These are phyloP conservation scores for Miichthys miiuy DNA, from an alignment of 2,797 vertebrate genomes.

Conservation along the genomic window DNA sequence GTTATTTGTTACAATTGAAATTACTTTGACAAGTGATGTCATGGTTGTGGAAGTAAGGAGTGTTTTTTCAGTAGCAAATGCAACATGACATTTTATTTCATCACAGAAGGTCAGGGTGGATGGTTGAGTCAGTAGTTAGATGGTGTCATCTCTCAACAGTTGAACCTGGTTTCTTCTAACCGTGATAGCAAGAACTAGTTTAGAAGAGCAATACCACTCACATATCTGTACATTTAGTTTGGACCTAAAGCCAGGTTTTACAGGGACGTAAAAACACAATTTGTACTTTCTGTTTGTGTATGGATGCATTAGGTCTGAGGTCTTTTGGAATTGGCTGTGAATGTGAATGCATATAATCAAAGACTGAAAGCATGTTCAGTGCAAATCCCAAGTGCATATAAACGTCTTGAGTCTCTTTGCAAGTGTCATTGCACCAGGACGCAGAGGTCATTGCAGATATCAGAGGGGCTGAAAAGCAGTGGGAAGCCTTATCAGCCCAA, in stretches of 20 bases:
- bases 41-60: not conserved
- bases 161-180: slow-evolving; percentile 20
- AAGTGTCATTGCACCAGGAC: slow-evolving; percentile 23
- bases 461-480: slow-evolving; percentile 29
- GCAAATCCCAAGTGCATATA: slow-evolving; percentile 21
- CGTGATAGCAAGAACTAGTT: no score
- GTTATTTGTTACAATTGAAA: not conserved
- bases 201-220: no score
- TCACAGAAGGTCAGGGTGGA: not conserved
- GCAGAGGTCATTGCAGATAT: slow-evolving; percentile 69
- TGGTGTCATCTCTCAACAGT: not conserved
- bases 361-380: not conserved
- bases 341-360: slow-evolving; percentile 1
- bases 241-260: no score
- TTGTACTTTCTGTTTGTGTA: no score
- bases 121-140: not conserved
- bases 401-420: slow-evolving; percentile 34
- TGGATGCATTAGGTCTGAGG: not conserved
- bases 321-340: not conserved
- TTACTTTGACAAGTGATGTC: not conserved
- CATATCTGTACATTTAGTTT: no score
- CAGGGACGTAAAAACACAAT: no score
- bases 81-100: not conserved
- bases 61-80: not conserved
- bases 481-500: slow-evolving; percentile 64